These are phyloP conservation scores for Kryptolebias ocellatus DNA, from an alignment of 2,797 vertebrate genomes.

Conservation along the genomic window DNA sequence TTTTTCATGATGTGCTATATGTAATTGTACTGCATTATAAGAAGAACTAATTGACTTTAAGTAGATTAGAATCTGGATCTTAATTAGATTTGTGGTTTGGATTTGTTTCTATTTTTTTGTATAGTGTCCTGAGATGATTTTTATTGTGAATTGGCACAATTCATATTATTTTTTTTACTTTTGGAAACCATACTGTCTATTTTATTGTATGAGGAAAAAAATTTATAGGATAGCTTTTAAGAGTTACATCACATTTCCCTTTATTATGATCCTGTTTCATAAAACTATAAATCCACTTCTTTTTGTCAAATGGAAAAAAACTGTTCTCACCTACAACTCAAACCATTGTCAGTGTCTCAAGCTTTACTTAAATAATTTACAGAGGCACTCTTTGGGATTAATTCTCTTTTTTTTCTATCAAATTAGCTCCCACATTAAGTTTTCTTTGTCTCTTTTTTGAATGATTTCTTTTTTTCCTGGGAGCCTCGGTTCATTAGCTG, in stretches of 20 bases:
- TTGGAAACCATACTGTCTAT: too few relatives aligned
- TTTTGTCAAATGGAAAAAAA: slow-evolving; percentile 23
- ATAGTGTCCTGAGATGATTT: too few relatives aligned
- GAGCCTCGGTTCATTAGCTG: slow-evolving; percentile 78
- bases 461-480: slow-evolving; percentile 39
- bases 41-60: too few relatives aligned
- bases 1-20: too few relatives aligned
- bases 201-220: too few relatives aligned
- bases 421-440: slow-evolving; percentile 30
- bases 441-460: slow-evolving; percentile 45
- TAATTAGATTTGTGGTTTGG: too few relatives aligned
- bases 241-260: slow-evolving; percentile 1
- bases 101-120: too few relatives aligned
- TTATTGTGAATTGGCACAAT: too few relatives aligned
- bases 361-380: slow-evolving; percentile 33
- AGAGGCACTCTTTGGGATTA: slow-evolving; percentile 6
- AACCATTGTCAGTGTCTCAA: slow-evolving; percentile 25
- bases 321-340: slow-evolving; percentile 10
- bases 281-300: neutral
- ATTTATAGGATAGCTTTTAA: too few relatives aligned
- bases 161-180: too few relatives aligned
- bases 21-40: too few relatives aligned
- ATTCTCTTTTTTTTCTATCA: slow-evolving; percentile 5
- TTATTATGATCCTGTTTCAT: slow-evolving; percentile 42
- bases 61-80: too few relatives aligned